phyloP scores from a whole-genome alignment of 1,140 invertebrate genomes.

The Macrosteles quadrilineatus region DNA sequence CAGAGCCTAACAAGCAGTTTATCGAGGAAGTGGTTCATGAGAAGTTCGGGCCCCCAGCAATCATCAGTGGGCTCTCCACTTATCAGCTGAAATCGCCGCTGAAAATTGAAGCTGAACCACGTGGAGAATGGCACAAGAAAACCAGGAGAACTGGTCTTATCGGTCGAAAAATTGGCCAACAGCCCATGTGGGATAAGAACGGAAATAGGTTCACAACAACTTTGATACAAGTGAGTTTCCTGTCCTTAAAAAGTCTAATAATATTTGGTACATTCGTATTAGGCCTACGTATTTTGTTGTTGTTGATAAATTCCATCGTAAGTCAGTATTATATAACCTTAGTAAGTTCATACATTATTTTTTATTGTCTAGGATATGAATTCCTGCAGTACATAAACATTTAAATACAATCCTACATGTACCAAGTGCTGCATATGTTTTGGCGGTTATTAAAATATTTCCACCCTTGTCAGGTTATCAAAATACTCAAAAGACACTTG shows the following conservation, averaged over 20 bases:
- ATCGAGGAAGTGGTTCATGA: conserved; percentile 75
- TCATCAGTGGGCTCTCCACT: conserved; percentile 50
- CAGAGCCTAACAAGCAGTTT: conserved; percentile 79
- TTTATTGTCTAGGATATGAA: no score
- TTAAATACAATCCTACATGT: no score
- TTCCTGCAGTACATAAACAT: no score
- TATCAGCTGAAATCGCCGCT: conserved; percentile 55
- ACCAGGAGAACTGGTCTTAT: conserved; percentile 81
- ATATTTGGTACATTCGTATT: not conserved
- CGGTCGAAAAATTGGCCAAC: conserved; percentile 89
- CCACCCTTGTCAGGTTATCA: no score
- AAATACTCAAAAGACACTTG: no score
- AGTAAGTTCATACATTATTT: no score
- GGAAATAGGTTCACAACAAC: conserved; percentile 79
- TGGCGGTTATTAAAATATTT: no score
- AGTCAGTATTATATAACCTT: no score
- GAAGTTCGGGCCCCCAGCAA: conserved; percentile 55
- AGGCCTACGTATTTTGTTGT: not conserved
- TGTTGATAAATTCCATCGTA: no score
- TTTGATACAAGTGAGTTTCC: conserved; percentile 74
- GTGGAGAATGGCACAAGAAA: conserved; percentile 62
- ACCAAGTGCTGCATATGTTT: no score
- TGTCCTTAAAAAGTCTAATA: no score
- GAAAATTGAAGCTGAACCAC: conserved; percentile 57
- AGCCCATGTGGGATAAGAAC: conserved; percentile 90